phyloP scores from a whole-genome alignment of 2,888 invertebrate genomes.

The Agapostemon virescens region DNA sequence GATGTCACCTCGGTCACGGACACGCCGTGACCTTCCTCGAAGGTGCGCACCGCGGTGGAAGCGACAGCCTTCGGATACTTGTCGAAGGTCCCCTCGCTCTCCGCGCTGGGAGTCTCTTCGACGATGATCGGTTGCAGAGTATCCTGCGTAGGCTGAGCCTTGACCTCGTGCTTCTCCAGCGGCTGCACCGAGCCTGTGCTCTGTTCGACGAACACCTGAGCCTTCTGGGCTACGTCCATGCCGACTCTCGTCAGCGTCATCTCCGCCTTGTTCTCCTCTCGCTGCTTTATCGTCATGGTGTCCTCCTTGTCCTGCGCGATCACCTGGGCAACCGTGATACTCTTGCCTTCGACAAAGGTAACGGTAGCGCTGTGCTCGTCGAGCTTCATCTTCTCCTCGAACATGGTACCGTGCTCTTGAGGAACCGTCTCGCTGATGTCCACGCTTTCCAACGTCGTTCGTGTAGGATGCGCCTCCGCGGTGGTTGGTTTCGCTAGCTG shows the following conservation, averaged over 20 bases:
- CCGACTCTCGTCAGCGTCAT: constrained; percentile 67
- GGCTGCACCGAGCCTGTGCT: constrained; percentile 69
- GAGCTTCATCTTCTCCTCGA: constrained; percentile 69
- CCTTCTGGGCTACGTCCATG: constrained; percentile 76
- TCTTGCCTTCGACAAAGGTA: constrained; percentile 75
- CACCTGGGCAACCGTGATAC: constrained; percentile 76
- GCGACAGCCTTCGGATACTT: constrained; percentile 69
- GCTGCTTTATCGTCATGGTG: constrained; percentile 62
- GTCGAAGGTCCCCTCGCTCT: constrained; percentile 71
- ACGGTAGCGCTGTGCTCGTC: constrained; percentile 73
- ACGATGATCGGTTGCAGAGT: constrained; percentile 72
- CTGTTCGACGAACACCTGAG: constrained; percentile 76
- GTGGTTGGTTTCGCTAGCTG: constrained; percentile 72
- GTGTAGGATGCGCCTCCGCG: constrained; percentile 81
- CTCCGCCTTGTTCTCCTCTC: constrained; percentile 64
- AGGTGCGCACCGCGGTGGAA: constrained; percentile 74
- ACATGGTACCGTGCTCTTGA: constrained; percentile 66
- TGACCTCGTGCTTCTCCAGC: constrained; percentile 66
- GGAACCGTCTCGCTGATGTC: constrained; percentile 78
- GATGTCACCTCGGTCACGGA: constrained; percentile 82
- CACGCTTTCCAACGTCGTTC: constrained; percentile 80
- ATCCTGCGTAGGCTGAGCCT: constrained; percentile 72
- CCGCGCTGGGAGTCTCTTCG: constrained; percentile 71
- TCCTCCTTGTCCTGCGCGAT: constrained; percentile 77
- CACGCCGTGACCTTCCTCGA: constrained; percentile 82